Evolutionary conservation across 2,797 vertebrate species (phyloP), one percentile per base, ranked within the genome.

Genomic region (Lepus townsendii): DNA sequence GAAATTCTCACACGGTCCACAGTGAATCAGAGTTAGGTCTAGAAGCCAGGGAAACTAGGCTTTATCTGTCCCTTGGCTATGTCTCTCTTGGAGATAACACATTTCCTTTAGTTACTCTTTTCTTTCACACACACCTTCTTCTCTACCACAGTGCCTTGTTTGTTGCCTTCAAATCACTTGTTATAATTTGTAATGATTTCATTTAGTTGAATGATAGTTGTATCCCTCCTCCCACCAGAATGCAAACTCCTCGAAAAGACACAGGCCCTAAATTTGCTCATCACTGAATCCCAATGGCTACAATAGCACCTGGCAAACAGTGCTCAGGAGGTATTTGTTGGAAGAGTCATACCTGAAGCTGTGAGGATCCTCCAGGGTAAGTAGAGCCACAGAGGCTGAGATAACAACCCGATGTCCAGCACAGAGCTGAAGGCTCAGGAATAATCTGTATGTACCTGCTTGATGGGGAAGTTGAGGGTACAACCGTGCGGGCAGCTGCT

Each of bases 371-470:
- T 32, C 76, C 1, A 26, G 38, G 83, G 42, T 27, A 26, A 54
- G 52, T 16, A 72, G 50, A 54, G 10, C 7, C 60, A 35, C 2
- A 30, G 57, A n/a, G 17, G 19, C 60, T n/a, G 30, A 66, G 38
- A 27, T 19, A 6, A 20, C 57, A 38, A 68, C 12, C 5, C 13
- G 38, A 1, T 5, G 78, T 62, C 47, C 6, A 54, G 1, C 0
- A 0, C 27, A 88, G 57, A 72, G 17, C n/a, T 16, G 5, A 63
- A 76, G 26, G 54, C 8, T 32, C 57, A 42, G 24, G 66, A 38
- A 75, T 20, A 32, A 71, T 30, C 35, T 71, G 52, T 26, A 22
- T 5, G 6, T 3, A 20, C 5, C 27, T 57, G 30, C 16, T 76
- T 83, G 52, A 26, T 69, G n/a, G 66, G 16, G 63, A 78, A 69